Evolutionary conservation across 2,888 invertebrate genomes (phyloP).

Genomic region (Andrena marginata): DNA sequence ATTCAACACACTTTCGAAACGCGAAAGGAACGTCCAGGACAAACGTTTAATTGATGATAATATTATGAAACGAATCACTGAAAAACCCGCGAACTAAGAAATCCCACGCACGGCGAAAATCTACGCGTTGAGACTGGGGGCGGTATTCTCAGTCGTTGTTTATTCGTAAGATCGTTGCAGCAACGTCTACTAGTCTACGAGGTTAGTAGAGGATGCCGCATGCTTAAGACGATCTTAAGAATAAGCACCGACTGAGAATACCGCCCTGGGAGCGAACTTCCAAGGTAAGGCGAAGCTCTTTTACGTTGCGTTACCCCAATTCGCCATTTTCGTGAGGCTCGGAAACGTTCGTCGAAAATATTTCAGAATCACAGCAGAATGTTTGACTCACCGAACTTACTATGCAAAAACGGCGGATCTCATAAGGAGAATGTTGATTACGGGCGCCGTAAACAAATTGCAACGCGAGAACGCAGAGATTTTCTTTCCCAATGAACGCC

Average conservation of each 20-base stretch:
- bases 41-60: background rate
- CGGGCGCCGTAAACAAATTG: conserved; percentile 59
- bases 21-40: background rate
- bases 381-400: conserved; percentile 72
- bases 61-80: background rate
- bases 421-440: conserved; percentile 63
- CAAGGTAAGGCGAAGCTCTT: conserved; percentile 6
- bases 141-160: too few relatives aligned
- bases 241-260: background rate
- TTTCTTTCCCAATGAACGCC: conserved; percentile 47
- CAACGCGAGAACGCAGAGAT: conserved; percentile 59
- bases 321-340: conserved; percentile 52
- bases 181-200: too few relatives aligned
- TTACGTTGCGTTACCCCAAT: conserved; percentile 38
- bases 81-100: conserved; percentile 1
- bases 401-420: conserved; percentile 55
- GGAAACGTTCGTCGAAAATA: conserved; percentile 41
- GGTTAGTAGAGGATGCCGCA: too few relatives aligned
- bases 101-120: background rate
- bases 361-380: conserved; percentile 48
- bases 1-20: background rate
- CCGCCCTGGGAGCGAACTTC: background rate
- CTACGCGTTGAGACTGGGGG: background rate
- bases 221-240: too few relatives aligned
- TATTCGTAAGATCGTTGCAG: too few relatives aligned